Conservation (phyloP, 2,888 invertebrate species). For the Lasioglossum vierecki region DNA sequence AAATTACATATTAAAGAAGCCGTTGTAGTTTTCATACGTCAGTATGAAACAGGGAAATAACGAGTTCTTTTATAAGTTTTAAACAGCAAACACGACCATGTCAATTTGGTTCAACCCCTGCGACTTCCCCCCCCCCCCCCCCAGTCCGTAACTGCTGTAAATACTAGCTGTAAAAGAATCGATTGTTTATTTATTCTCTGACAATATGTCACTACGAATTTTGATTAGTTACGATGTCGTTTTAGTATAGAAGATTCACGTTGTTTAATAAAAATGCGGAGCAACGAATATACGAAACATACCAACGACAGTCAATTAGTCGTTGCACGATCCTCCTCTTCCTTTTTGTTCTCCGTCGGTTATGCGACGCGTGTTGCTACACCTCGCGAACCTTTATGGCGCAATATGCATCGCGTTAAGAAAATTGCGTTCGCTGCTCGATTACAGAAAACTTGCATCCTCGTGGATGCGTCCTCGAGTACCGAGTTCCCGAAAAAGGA, state of each 20-base stretch:
- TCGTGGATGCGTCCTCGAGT: not conserved
- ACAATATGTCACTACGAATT: slow-evolving; percentile 7
- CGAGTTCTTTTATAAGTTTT: not conserved
- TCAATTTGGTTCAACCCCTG: not conserved
- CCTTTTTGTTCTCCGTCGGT: not conserved
- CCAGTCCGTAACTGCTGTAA: slow-evolving; percentile 17
- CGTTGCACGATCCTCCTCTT: not conserved
- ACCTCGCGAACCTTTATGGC: not conserved
- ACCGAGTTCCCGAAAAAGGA: not conserved
- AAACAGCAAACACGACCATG: not conserved
- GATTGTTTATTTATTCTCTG: slow-evolving; percentile 41
- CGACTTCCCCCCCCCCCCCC: not conserved
- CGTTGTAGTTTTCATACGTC: not conserved
- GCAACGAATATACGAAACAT: not conserved
- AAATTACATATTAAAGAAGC: not conserved
- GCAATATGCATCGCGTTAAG: slow-evolving; percentile 21
- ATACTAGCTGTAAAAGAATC: slow-evolving; percentile 20
- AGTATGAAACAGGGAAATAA: not conserved
- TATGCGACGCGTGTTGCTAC: not conserved
- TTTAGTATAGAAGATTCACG: not conserved
- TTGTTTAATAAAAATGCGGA: slow-evolving; percentile 22
- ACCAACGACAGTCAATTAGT: not conserved
- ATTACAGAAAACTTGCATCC: not conserved
- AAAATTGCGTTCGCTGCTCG: slow-evolving; percentile 16
- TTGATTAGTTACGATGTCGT: slow-evolving; percentile 3